Evolutionary conservation across 2,888 invertebrate genomes (phyloP).

Genomic region (Lottia gigantea): DNA sequence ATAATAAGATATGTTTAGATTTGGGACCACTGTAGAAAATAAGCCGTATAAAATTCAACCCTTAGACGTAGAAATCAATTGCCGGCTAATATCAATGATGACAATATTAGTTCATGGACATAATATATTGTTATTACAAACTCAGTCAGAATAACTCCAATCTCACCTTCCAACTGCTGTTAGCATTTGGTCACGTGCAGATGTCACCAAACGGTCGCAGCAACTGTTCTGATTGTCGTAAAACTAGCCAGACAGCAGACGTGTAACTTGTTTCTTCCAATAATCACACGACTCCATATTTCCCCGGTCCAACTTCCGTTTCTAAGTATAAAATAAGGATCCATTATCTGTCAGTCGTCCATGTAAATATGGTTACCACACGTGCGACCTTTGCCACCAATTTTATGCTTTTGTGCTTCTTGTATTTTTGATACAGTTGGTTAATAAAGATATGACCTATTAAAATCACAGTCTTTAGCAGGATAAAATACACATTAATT

Average conservation of each 20-base stretch:
- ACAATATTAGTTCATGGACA: too few species aligned
- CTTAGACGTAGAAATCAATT: too few species aligned
- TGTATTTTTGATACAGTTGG: neutral
- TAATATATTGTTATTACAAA: too few species aligned
- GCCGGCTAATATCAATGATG: too few species aligned
- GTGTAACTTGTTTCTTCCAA: neutral
- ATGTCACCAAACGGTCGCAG: neutral
- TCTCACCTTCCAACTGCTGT: too few species aligned
- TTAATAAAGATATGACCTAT: too few species aligned
- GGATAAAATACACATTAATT: too few species aligned
- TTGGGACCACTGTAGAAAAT: too few species aligned
- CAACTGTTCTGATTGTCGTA: neutral
- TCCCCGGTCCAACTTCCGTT: conserved; percentile 6
- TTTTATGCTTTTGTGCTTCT: neutral
- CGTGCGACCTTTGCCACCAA: conserved; percentile 9
- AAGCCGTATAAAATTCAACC: too few species aligned
- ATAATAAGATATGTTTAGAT: too few species aligned
- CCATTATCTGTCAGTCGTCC: conserved; percentile 2
- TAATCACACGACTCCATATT: conserved; percentile 5
- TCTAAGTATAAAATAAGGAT: neutral
- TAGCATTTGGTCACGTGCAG: neutral
- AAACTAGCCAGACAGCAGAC: neutral
- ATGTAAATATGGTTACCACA: conserved; percentile 7
- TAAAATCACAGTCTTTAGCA: too few species aligned
- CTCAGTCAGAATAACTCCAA: too few species aligned